Evolutionary conservation across 2,888 invertebrate species (phyloP).

Genomic region (Eumacrocentrus americanus): DNA sequence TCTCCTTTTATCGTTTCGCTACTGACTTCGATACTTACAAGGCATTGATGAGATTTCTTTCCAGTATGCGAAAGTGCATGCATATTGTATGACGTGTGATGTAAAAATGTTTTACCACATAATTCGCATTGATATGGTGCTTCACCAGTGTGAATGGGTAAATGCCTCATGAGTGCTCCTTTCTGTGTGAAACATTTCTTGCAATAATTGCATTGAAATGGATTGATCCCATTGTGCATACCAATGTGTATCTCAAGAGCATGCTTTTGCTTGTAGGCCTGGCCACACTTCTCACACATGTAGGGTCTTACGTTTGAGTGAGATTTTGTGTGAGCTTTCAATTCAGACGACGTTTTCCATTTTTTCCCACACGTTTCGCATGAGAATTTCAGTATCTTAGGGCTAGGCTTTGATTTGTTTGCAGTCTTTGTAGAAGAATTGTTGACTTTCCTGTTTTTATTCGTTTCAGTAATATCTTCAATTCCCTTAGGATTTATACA

Average conservation of each 20-base stretch:
- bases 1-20: too few species aligned
- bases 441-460: not conserved
- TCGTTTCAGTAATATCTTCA: not conserved
- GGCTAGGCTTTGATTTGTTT: not conserved
- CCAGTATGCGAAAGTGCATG: slow-evolving; percentile 69
- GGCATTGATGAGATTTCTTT: slow-evolving; percentile 50
- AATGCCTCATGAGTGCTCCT: slow-evolving; percentile 67
- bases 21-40: slow-evolving; percentile 42
- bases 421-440: not conserved
- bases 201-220: slow-evolving; percentile 68
- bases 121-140: slow-evolving; percentile 69
- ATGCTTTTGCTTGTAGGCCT: slow-evolving; percentile 69
- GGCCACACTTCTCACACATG: slow-evolving; percentile 66
- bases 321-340: slow-evolving; percentile 45
- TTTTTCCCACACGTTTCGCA: slow-evolving; percentile 47
- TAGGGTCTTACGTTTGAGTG: slow-evolving; percentile 49
- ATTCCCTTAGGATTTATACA: slow-evolving; percentile 27
- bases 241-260: slow-evolving; percentile 69
- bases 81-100: slow-evolving; percentile 75
- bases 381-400: slow-evolving; percentile 31
- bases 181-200: slow-evolving; percentile 70
- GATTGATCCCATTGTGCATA: slow-evolving; percentile 68
- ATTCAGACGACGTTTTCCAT: slow-evolving; percentile 44
- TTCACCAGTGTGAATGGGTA: slow-evolving; percentile 69
- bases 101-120: slow-evolving; percentile 71